Evolutionary conservation across 1,140 invertebrate species (phyloP).

Genomic region (Pachyrhynchus sulphureomaculatus): DNA sequence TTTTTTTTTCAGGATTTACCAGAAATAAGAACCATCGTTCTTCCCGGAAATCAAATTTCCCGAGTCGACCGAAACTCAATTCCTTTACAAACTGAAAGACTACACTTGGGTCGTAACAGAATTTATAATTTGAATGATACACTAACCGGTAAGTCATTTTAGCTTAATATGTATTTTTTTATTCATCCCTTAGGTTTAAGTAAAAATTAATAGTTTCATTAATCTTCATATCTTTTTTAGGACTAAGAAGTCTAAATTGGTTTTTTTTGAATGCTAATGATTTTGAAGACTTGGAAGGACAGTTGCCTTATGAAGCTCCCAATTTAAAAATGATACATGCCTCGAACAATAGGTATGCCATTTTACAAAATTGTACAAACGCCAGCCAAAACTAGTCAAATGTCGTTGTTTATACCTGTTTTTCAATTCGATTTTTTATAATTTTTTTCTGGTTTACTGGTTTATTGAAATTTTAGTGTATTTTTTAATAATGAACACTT

Average conservation of each 20-base stretch:
- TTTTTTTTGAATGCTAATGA: slow-evolving; percentile 76
- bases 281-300: slow-evolving; percentile 69
- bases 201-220: no score
- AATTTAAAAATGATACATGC: slow-evolving; percentile 69
- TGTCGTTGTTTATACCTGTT: background rate
- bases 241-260: slow-evolving; percentile 63
- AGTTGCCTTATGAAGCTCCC: slow-evolving; percentile 67
- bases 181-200: background rate
- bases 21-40: slow-evolving; percentile 64
- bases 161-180: background rate
- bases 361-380: background rate
- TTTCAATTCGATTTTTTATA: no score
- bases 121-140: slow-evolving; percentile 72
- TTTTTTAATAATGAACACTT: no score
- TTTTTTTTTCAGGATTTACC: slow-evolving; percentile 64
- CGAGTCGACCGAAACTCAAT: slow-evolving; percentile 44
- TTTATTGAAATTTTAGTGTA: no score
- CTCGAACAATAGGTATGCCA: slow-evolving; percentile 60
- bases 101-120: slow-evolving; percentile 73
- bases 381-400: background rate
- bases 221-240: no score
- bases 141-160: slow-evolving; percentile 50
- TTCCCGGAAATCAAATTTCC: slow-evolving; percentile 68
- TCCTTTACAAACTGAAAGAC: slow-evolving; percentile 61
- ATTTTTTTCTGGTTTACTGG: no score